These are phyloP conservation scores for Hemicordylus capensis DNA, from an alignment of 2,113 vertebrate species.

Conservation along the genomic window DNA sequence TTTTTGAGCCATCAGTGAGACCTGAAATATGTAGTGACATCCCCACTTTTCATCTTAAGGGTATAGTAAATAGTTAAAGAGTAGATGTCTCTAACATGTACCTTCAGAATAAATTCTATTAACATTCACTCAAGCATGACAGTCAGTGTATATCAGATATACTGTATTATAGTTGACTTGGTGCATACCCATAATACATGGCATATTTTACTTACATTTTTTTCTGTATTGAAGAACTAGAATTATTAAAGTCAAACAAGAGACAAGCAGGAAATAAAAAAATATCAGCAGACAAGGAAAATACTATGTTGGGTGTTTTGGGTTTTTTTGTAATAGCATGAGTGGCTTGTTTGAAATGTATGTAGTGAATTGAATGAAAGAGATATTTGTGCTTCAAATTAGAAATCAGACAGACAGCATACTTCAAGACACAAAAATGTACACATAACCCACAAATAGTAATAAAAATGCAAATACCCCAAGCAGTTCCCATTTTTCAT, in stretches of 20 bases:
- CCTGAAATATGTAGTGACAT: slow-evolving; percentile 75
- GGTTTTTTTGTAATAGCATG: slow-evolving; percentile 68
- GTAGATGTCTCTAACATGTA: slow-evolving; percentile 81
- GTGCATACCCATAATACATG: slow-evolving; percentile 79
- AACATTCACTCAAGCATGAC: slow-evolving; percentile 83
- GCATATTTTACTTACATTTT: slow-evolving; percentile 82
- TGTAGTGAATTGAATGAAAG: slow-evolving; percentile 75
- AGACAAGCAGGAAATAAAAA: slow-evolving; percentile 74
- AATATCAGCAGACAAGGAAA: slow-evolving; percentile 68
- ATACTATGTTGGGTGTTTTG: slow-evolving; percentile 56
- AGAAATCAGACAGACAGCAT: slow-evolving; percentile 81
- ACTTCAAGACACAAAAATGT: slow-evolving; percentile 80
- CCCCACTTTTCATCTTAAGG: slow-evolving; percentile 77
- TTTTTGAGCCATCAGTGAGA: slow-evolving; percentile 69
- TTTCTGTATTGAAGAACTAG: slow-evolving; percentile 81
- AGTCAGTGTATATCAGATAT: slow-evolving; percentile 85
- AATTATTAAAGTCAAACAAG: slow-evolving; percentile 80
- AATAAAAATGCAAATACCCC: slow-evolving; percentile 92
- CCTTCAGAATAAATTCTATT: slow-evolving; percentile 85
- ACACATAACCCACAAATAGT: slow-evolving; percentile 81
- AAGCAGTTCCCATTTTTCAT: slow-evolving; percentile 92
- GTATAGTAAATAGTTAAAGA: slow-evolving; percentile 82
- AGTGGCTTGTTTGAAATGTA: slow-evolving; percentile 80
- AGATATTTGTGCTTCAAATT: slow-evolving; percentile 83
- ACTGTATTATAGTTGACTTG: slow-evolving; percentile 84